A percentile compares a stretch with the other conserved stretches of the same genome.
These are phyloP conservation scores for Aproaerema taeniolella DNA, from an alignment of 2,888 invertebrate genomes.

Conservation along the genomic window DNA sequence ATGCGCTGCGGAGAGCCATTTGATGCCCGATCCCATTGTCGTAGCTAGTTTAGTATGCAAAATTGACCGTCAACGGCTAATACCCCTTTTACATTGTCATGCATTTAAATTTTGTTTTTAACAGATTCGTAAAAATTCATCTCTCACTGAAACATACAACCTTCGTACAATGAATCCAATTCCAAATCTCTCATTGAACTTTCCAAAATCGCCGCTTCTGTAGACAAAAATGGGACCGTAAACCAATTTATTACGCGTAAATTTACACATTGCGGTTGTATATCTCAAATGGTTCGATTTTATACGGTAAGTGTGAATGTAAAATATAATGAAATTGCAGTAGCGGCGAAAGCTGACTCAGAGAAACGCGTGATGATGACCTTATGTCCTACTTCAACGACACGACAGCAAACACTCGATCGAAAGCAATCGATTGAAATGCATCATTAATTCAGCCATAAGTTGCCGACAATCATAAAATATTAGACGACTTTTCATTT, in stretches of 20 bases:
- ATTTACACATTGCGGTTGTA: no score
- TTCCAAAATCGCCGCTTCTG: no score
- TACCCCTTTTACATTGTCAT: neutral
- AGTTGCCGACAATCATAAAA: conserved; percentile 1
- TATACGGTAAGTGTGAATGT: no score
- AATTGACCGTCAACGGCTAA: neutral
- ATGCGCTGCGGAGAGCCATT: conserved; percentile 9
- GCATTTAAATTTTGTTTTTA: neutral
- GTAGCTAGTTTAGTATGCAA: conserved; percentile 4
- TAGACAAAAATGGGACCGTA: no score
- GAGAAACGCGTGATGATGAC: conserved; percentile 6
- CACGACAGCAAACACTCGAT: neutral
- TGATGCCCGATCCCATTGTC: neutral
- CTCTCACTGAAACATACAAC: no score
- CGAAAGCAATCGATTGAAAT: conserved; percentile 8
- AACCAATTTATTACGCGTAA: no score
- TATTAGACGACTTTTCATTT: conserved; percentile 7
- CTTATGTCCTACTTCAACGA: conserved; percentile 8
- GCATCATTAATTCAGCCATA: conserved; percentile 7
- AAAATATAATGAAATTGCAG: conserved; percentile 9
- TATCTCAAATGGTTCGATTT: no score
- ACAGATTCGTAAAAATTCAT: neutral
- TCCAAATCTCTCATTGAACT: no score
- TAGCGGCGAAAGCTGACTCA: conserved; percentile 3
- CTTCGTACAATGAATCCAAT: no score